Base-by-base conservation (phyloP, 2,888 invertebrate species). In the Tenthredo mesomela region DNA sequence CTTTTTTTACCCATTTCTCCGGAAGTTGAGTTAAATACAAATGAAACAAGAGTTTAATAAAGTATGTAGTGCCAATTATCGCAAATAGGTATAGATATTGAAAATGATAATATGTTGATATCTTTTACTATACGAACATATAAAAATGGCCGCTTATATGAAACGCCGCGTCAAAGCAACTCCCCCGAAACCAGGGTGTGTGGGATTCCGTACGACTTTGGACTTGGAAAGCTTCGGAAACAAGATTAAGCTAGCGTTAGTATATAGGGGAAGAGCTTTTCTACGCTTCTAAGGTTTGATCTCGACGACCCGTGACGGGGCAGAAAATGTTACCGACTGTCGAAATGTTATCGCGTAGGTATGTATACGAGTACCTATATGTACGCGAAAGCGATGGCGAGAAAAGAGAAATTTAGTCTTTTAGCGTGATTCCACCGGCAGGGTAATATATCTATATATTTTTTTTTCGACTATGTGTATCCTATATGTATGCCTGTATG, bases 161-260 rank as follows among this genome's bases (percentile, higher is more conserved):
- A 33, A 21, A 47, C 43, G 47, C 18, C 29, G 29, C 47, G 67
- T 47, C 43, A 67, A 47, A 82, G 43, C 47, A 37, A 82, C 47
- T 47, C 15, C 43, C 67, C 47, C 47, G 2, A 65, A 82, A 43
- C 67, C 65, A 40, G 50, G 33, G 58, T 40, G 58, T 61, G 67
- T 29, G 47, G 82, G 82, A 82, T 82, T 82, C 67, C 85, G 85
- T 85, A 84, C 78, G 88, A 89, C 88, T 89, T 90, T 87, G 90
- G 89, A 89, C 89, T 90, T 91, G 88, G 88, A 88, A 88, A 91
- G 91, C 89, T 91, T 91, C 91, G 82, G 85, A 87, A 90, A 91
- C 87, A 87, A 89, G 90, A 91, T 91, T 90, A 90, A 86, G 85
- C 75, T 54, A 82, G 85, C 84, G 84, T 82, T 84, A 86, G 80